Conservation (phyloP, 2,888 invertebrate genomes). For the Caenorhabditis doughertyi region DNA sequence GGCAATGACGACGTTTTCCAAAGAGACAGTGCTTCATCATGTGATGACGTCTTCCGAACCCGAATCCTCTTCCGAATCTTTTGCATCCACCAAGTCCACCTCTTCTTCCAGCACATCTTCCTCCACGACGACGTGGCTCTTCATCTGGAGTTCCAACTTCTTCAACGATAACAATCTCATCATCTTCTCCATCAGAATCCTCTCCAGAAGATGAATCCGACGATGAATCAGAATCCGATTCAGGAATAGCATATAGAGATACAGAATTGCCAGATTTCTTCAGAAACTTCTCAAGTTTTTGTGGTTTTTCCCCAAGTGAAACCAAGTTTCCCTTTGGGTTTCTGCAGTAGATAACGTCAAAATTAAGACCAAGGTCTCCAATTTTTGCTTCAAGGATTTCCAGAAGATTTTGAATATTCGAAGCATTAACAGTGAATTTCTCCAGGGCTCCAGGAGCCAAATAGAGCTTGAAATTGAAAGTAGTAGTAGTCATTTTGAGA, state of each 20-base stretch:
- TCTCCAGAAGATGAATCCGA: slow-evolving; percentile 14
- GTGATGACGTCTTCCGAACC: slow-evolving; percentile 2
- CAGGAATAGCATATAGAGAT: not conserved
- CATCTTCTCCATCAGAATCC: not conserved
- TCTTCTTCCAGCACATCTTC: not conserved
- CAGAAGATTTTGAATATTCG: slow-evolving; percentile 21
- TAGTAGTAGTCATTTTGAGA: slow-evolving; percentile 30
- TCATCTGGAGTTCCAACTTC: not conserved
- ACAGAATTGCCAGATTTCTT: not conserved
- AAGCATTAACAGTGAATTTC: slow-evolving; percentile 26
- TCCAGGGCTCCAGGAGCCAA: slow-evolving; percentile 29
- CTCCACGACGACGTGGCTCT: not conserved
- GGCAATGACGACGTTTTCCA: slow-evolving; percentile 19
- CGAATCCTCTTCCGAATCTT: slow-evolving; percentile 13
- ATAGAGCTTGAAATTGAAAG: slow-evolving; percentile 40
- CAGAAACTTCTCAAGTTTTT: not conserved
- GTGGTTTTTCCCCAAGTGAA: slow-evolving; percentile 10
- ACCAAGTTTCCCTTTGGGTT: slow-evolving; percentile 47
- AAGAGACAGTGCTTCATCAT: not conserved
- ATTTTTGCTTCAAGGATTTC: slow-evolving; percentile 39
- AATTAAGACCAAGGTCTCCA: slow-evolving; percentile 37
- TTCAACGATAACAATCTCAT: not conserved
- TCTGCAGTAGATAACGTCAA: slow-evolving; percentile 40
- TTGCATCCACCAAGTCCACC: not conserved
- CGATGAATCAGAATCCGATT: slow-evolving; percentile 5